These are phyloP conservation scores for Microctenopoma steveboyesi DNA, from an alignment of 2,797 vertebrate genomes.

Conservation along the genomic window DNA sequence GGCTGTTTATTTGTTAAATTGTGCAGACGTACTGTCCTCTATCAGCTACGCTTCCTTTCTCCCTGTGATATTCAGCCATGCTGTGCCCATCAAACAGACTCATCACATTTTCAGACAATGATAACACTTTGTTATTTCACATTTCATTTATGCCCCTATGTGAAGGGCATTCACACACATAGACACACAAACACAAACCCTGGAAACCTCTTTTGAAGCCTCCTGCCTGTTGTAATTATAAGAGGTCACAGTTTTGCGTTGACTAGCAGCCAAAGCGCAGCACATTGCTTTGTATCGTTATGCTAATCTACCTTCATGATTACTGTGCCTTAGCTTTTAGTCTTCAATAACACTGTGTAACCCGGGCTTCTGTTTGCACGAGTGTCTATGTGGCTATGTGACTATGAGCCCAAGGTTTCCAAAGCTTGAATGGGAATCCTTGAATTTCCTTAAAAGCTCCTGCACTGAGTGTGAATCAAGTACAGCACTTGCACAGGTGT, in stretches of 20 bases:
- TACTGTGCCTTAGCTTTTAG: conserved; percentile 56
- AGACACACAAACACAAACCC: conserved; percentile 4
- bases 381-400: conserved; percentile 11
- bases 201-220: conserved; percentile 40
- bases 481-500: conserved; percentile 13
- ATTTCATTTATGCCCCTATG: conserved; percentile 49
- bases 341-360: conserved; percentile 43
- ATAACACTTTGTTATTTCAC: conserved; percentile 61
- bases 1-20: conserved; percentile 1
- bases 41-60: conserved; percentile 5
- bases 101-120: conserved; percentile 54
- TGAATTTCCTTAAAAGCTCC: conserved; percentile 45
- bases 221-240: conserved; percentile 66
- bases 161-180: conserved; percentile 37
- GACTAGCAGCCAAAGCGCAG: conserved; percentile 50
- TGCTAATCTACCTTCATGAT: conserved; percentile 68
- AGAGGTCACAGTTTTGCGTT: conserved; percentile 68
- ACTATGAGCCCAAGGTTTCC: conserved; percentile 29
- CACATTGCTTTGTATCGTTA: conserved; percentile 61
- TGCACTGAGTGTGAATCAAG: conserved; percentile 13
- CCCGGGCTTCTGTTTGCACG: conserved; percentile 5
- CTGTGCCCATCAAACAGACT: conserved; percentile 53
- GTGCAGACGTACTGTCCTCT: conserved; percentile 1
- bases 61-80: conserved; percentile 34
- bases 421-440: conserved; percentile 37